Base-by-base conservation (phyloP, 2,113 vertebrate species). In the Nibea albiflora region DNA sequence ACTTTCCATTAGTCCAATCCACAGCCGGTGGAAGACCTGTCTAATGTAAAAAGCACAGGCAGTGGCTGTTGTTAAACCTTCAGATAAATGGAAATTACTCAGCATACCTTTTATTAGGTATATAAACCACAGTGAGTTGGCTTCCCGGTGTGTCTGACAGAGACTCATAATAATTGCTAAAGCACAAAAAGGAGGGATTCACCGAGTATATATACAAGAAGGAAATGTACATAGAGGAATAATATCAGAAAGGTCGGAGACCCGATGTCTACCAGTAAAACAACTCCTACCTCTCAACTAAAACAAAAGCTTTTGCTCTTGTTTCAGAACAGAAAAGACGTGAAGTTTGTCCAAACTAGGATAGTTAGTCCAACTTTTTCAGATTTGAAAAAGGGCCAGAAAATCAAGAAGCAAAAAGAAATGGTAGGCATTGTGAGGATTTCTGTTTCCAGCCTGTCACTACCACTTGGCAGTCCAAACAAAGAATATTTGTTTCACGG, bases 61-160 rank as follows among this genome's bases (percentile, higher is more conserved):
- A 79, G 74, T 64, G 22, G 57, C 73, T 84, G 83, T 74, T 76
- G 81, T 85, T 86, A 66, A 83, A 80, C 42, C 84, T 91, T 88
- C 73, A 85, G 76, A 84, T 64, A 85, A 92, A 90, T 74, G 88
- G 44, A 92, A 94, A 92, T 93, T 81, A 91, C 89, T 84, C 84
- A 83, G 86, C 75, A 60, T 73, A 31, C 80, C 74, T 94, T 93
- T 92, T 89, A 92, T 89, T 81, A 86, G 72, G 61, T 76, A 84
- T 85, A 92, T 91, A 88, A 91, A 92, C 67, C 78, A 75, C 76
- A 49, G 78, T 68, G 76, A 88, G 70, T 80, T 88, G 89, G 83
- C 75, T 70, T 87, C 77, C 63, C 66, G 46, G 63, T 86, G 73
- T 71, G 54, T 80, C 83, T 88, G 80, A 92, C 88, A 80, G 77